phyloP scores from a whole-genome alignment of 92 coral and sea anemone genomes.

The Phymanthus crucifer region DNA sequence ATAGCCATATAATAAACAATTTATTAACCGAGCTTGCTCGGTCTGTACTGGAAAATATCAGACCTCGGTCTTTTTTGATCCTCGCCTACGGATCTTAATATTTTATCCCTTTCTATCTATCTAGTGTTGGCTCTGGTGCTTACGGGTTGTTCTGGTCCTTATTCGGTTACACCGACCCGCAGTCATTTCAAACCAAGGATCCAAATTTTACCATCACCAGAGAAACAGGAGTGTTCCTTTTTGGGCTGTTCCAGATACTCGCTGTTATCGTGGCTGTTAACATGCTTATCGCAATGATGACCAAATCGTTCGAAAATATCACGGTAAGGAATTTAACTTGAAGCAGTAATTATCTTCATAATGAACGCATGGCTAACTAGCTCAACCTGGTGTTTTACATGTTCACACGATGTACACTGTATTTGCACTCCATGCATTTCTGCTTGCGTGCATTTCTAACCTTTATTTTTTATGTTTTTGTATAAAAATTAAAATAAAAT shows the following conservation, averaged over 20 bases:
- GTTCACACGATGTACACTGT: background rate
- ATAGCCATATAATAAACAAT: no score
- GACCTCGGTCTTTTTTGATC: no score
- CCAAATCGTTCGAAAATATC: constrained; percentile 54
- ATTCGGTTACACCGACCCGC: constrained; percentile 59
- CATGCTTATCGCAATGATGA: constrained; percentile 85
- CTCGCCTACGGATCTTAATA: no score
- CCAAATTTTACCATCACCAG: constrained; percentile 50
- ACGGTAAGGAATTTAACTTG: constrained; percentile 61
- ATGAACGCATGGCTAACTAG: no score
- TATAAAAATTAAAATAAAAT: no score
- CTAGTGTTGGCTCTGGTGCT: constrained; percentile 46
- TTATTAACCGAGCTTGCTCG: no score
- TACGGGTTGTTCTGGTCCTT: constrained; percentile 69
- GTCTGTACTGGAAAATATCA: no score
- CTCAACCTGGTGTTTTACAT: no score
- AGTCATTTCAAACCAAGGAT: constrained; percentile 51
- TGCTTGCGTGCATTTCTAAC: no score
- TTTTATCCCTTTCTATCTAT: background rate
- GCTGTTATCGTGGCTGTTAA: constrained; percentile 66
- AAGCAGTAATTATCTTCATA: no score
- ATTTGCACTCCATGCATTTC: no score
- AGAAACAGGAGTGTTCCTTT: constrained; percentile 58
- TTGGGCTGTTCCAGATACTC: constrained; percentile 59
- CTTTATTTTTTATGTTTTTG: no score